A percentile compares a stretch with the other conserved stretches of the same genome.
phyloP scores from a whole-genome alignment of 2,888 invertebrate genomes.

The Drosophila mimetica region DNA sequence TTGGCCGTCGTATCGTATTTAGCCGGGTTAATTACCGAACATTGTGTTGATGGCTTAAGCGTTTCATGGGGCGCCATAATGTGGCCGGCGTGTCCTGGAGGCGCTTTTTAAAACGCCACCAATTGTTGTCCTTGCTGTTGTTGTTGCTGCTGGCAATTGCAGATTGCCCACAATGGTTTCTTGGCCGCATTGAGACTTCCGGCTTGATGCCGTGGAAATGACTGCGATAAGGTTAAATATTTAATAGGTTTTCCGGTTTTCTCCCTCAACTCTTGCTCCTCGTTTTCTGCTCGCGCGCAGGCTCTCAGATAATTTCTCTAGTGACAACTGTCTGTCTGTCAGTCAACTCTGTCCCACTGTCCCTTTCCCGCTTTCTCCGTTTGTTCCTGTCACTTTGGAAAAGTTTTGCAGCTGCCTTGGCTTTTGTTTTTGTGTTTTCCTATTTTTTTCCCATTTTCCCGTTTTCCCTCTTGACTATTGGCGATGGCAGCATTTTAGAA shows the following conservation, averaged over 20 bases:
- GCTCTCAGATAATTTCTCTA: conserved; percentile 36
- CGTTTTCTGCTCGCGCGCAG: neutral
- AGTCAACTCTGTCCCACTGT: conserved; percentile 19
- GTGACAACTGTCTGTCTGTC: conserved; percentile 43
- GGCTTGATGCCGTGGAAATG: conserved; percentile 34
- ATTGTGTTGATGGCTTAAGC: conserved; percentile 77
- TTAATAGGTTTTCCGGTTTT: conserved; percentile 58
- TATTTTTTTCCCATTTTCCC: conserved; percentile 22
- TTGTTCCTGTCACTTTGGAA: conserved; percentile 63
- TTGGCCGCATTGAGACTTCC: conserved; percentile 34
- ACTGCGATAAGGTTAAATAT: conserved; percentile 73
- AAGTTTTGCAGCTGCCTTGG: conserved; percentile 53
- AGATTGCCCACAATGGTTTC: conserved; percentile 30
- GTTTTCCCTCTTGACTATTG: conserved; percentile 46
- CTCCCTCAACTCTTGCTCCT: conserved; percentile 20
- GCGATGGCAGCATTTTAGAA: conserved; percentile 66
- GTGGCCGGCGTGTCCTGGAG: conserved; percentile 54
- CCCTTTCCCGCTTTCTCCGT: conserved; percentile 9
- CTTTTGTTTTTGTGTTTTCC: conserved; percentile 39
- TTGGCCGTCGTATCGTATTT: conserved; percentile 65
- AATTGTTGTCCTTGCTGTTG: conserved; percentile 38
- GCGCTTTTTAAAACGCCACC: conserved; percentile 54
- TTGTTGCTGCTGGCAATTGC: conserved; percentile 28
- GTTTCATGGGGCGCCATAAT: conserved; percentile 65
- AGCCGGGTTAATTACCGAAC: conserved; percentile 75